Evolutionary conservation across 2,113 vertebrate genomes (phyloP), one percentile per base, ranked within the genome.

Genomic region (Menura novaehollandiae): DNA sequence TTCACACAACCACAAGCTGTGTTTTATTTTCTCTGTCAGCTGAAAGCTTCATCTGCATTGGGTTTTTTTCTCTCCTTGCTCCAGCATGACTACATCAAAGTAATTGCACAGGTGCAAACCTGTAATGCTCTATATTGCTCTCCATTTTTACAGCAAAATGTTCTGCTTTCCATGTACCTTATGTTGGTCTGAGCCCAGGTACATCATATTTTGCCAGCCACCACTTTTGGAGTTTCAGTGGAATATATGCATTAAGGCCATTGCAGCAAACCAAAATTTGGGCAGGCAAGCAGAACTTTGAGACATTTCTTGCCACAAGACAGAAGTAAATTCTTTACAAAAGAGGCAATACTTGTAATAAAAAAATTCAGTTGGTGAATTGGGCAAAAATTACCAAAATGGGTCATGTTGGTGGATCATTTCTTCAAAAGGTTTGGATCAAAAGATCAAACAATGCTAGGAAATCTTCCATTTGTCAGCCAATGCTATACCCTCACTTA

Each of bases 21-120:
- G 92, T 93, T 96, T 96, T 95, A 90, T 96, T 96, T 95, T 96
- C 92, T 77, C 88, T 96, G 92, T 96, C 93, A 94, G 85, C 93
- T 84, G 92, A 96, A 96, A 93, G 44, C 85, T 94, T 91, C 18
- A 2, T 96, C 93, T 95, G 49, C 79, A 35, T 52, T 43, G 47
- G 15, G 17, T 51, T 95, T 78, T 66, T 74, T 76, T 14, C 32
- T 85, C 53, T 94, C 71, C 46, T 83, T 74, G 90, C 67, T 90
- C 59, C 82, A 59, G 35, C 81, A 66, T 49, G 76, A 86, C 68
- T 94, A 84, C 90, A 95, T 93, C 79, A 96, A 94, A 95, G 79
- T 52, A 90, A 94, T 91, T 83, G 63, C 90, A 94, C 85, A 94
- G 91, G 93, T 94, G 91, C 83, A 96, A 92, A 84, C 83, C 76